Evolutionary conservation across 2,113 vertebrate genomes (phyloP).

Genomic region (Felis chaus): DNA sequence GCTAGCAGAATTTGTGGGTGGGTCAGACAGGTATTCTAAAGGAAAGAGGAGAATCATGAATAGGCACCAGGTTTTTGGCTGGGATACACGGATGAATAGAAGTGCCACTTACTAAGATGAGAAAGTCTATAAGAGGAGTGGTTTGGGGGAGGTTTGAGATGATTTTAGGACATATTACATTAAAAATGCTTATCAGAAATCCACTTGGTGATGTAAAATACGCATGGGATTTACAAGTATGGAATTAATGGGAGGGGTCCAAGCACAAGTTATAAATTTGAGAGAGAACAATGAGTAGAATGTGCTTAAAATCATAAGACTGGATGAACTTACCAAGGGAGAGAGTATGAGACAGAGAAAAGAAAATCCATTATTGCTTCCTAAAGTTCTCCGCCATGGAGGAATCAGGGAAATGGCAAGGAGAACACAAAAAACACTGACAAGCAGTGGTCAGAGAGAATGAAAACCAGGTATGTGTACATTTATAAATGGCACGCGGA

Average conservation of each 20-base stretch:
- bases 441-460: neutral
- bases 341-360: neutral
- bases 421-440: neutral
- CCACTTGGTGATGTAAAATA: neutral
- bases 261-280: neutral
- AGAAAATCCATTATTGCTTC: neutral
- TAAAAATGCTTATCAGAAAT: neutral
- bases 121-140: neutral
- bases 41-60: neutral
- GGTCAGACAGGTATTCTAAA: neutral
- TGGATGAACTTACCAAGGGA: neutral
- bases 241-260: neutral
- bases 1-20: neutral
- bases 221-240: neutral
- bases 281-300: neutral
- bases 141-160: neutral
- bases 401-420: neutral
- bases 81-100: neutral
- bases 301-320: neutral
- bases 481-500: neutral
- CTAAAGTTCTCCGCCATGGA: neutral
- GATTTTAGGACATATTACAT: neutral
- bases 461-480: neutral
- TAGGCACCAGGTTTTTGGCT: neutral
- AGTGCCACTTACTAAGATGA: neutral